Conservation (phyloP, 2,797 vertebrate genomes). For the Enteromius fasciolatus region DNA sequence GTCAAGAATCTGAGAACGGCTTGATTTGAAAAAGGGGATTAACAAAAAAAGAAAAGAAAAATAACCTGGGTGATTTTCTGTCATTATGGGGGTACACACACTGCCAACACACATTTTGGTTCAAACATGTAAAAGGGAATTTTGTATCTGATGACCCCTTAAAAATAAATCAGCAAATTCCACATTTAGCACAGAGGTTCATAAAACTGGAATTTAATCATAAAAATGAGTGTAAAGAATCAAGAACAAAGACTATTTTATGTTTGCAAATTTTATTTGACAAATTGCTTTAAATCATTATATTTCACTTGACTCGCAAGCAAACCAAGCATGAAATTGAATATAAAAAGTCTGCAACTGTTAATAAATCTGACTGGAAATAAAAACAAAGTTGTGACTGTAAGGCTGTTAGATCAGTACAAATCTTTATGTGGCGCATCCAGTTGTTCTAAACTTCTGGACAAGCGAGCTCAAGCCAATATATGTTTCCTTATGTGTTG, state of each 20-base stretch:
- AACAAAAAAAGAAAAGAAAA: no score
- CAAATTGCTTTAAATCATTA: neutral
- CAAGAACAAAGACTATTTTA: neutral
- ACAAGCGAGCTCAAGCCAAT: neutral
- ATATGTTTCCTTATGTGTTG: neutral
- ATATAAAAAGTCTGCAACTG: neutral
- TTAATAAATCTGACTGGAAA: neutral
- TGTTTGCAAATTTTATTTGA: constrained; percentile 22
- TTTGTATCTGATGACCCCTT: no score
- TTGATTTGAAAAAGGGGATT: no score
- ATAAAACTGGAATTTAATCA: neutral
- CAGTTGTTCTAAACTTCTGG: accelerated
- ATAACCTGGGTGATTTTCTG: no score
- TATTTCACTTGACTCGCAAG: neutral
- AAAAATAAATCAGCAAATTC: neutral
- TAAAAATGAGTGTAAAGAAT: neutral
- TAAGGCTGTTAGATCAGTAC: neutral
- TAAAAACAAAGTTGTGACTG: neutral
- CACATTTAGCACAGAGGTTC: neutral
- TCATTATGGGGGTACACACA: no score
- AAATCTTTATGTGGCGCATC: constrained; percentile 4
- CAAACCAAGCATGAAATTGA: neutral
- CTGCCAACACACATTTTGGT: no score
- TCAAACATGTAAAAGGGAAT: no score
- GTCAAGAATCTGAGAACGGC: no score